Percentiles rank a stretch among this genome's conserved stretches.
phyloP scores from a whole-genome alignment of 2,113 vertebrate species.

The Dasyurus viverrinus region DNA sequence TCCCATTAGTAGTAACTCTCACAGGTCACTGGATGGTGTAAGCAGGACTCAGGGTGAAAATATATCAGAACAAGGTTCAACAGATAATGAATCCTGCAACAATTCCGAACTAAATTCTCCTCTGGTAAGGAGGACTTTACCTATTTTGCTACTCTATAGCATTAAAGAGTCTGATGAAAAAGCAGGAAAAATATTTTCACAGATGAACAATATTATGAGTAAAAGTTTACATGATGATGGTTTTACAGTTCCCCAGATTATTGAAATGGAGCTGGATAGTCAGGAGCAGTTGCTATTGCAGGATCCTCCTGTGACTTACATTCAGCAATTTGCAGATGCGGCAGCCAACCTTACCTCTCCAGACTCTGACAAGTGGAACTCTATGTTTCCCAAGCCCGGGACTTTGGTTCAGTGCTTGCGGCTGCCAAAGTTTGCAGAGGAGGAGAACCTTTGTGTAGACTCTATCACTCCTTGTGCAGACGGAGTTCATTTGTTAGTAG shows the following conservation, averaged over 20 bases:
- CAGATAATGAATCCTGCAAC: slow-evolving; percentile 96
- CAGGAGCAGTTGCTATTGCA: slow-evolving; percentile 97
- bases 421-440: slow-evolving; percentile 96
- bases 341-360: slow-evolving; percentile 91
- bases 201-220: slow-evolving; percentile 99
- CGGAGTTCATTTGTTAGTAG: slow-evolving; percentile 95
- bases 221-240: slow-evolving; percentile 98
- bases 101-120: slow-evolving; percentile 93
- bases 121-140: slow-evolving; percentile 94
- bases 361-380: slow-evolving; percentile 96
- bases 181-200: slow-evolving; percentile 96
- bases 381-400: slow-evolving; percentile 94
- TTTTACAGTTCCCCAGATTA: slow-evolving; percentile 99
- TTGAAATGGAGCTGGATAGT: slow-evolving; percentile 98
- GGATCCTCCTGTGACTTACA: slow-evolving; percentile 98
- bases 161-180: slow-evolving; percentile 99
- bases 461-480: slow-evolving; percentile 97
- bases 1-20: slow-evolving; percentile 89
- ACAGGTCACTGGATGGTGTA: slow-evolving; percentile 92
- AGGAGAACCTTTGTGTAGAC: slow-evolving; percentile 97
- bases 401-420: slow-evolving; percentile 96
- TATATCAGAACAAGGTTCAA: slow-evolving; percentile 93
- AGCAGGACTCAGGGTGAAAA: slow-evolving; percentile 94
- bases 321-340: slow-evolving; percentile 98
- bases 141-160: slow-evolving; percentile 96